A percentile compares a stretch with the other conserved stretches of the same genome.
Evolutionary conservation across 2,797 vertebrate species (phyloP).

Genomic region (Poecilia velifera): DNA sequence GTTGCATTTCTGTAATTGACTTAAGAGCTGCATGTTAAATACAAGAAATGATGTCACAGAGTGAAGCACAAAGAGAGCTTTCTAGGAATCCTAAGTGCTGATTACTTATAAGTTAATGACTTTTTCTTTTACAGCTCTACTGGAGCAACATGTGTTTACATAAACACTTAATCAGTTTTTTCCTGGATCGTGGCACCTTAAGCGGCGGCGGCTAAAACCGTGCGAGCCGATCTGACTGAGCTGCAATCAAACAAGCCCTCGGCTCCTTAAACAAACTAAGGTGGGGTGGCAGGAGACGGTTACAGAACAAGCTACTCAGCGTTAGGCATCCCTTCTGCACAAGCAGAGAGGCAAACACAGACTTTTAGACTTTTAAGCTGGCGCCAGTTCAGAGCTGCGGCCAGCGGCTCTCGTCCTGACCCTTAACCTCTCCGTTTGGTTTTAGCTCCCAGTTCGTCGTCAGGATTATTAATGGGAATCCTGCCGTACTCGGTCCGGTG

Average conservation of each 20-base stretch:
- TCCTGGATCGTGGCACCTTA: not conserved
- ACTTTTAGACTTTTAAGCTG: slow-evolving; percentile 30
- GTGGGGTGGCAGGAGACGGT: slow-evolving; percentile 56
- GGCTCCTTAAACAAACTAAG: slow-evolving; percentile 74
- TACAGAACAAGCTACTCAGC: slow-evolving; percentile 41
- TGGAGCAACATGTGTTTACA: not conserved
- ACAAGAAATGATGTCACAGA: not conserved
- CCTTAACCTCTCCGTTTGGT: slow-evolving; percentile 53
- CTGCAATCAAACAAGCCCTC: slow-evolving; percentile 73
- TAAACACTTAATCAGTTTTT: not conserved
- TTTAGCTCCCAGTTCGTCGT: slow-evolving; percentile 49
- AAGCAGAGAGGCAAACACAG: slow-evolving; percentile 32
- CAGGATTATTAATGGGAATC: slow-evolving; percentile 51
- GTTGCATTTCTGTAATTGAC: not conserved
- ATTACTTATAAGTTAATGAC: not conserved
- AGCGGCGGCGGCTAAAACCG: slow-evolving; percentile 35
- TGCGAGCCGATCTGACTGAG: slow-evolving; percentile 65
- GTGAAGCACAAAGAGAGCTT: not conserved
- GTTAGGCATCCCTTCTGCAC: slow-evolving; percentile 38
- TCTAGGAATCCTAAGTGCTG: not conserved
- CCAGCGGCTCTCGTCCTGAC: slow-evolving; percentile 43
- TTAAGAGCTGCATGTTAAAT: not conserved
- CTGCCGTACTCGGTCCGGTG: slow-evolving; percentile 26
- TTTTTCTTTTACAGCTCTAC: not conserved
- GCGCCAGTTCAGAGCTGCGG: slow-evolving; percentile 37